Conservation (phyloP, 2,113 vertebrate species). For the Zosterops borbonicus region DNA sequence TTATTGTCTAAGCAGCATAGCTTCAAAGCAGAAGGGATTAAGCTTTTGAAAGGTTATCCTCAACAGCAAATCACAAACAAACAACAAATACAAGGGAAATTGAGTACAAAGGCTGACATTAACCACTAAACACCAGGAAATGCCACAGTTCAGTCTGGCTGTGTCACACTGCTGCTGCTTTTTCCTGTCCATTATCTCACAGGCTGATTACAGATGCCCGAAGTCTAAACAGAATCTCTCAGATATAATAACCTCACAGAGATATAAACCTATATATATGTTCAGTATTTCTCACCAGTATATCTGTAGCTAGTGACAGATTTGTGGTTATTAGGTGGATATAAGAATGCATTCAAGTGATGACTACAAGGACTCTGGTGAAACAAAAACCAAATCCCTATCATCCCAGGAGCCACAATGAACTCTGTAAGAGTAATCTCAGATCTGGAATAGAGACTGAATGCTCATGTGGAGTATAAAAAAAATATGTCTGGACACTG, state of each 20-base stretch:
- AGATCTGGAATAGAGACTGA: neutral
- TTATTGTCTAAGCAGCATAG: neutral
- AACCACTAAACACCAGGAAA: neutral
- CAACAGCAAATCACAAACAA: neutral
- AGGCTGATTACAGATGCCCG: neutral
- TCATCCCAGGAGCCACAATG: neutral
- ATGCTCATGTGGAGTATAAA: neutral
- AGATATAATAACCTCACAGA: neutral
- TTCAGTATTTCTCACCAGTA: neutral
- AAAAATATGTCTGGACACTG: neutral
- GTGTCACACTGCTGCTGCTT: neutral
- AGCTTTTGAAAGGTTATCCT: conserved; percentile 1
- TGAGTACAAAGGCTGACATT: neutral
- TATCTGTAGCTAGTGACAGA: neutral
- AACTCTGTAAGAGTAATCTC: neutral
- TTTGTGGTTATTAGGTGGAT: neutral
- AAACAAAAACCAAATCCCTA: neutral
- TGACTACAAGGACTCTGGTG: neutral
- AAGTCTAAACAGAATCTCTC: neutral
- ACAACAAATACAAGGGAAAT: neutral
- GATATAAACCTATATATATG: neutral
- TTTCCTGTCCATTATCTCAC: neutral
- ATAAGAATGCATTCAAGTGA: neutral
- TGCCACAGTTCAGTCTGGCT: neutral
- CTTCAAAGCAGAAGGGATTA: neutral